phyloP scores from a whole-genome alignment of 2,797 vertebrate genomes.

The Poliocrania exsul region DNA sequence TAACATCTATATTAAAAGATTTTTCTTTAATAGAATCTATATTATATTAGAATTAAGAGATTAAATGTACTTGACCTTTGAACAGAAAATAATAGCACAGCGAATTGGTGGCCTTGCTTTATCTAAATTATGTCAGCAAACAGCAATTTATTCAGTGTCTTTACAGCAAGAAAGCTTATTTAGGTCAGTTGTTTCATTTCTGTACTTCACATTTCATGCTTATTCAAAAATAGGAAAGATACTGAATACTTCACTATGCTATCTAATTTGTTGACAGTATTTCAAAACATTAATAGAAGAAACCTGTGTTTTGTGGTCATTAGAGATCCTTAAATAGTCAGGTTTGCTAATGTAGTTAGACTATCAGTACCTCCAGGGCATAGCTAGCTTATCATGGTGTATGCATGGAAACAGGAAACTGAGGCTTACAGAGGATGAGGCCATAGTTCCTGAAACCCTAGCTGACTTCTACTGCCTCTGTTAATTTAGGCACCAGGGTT shows the following conservation, averaged over 20 bases:
- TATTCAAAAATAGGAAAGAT: background rate
- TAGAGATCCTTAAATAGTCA: background rate
- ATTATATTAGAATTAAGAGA: background rate
- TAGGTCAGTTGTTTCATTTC: background rate
- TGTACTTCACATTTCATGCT: background rate
- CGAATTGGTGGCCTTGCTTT: background rate
- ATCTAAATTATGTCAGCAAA: background rate
- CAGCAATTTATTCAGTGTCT: background rate
- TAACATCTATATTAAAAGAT: background rate
- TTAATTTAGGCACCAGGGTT: background rate
- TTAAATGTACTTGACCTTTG: background rate
- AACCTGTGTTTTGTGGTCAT: background rate
- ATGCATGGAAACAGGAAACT: background rate
- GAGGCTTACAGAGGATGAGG: background rate
- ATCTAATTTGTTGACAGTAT: background rate
- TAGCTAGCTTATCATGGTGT: background rate
- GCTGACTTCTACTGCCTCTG: background rate
- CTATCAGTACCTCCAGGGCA: rapidly evolving
- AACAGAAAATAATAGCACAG: background rate
- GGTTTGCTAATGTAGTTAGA: background rate
- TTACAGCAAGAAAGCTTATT: background rate
- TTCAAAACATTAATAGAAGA: background rate
- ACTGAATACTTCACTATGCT: background rate
- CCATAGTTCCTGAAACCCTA: background rate
- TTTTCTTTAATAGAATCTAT: background rate